These are phyloP conservation scores for Bombus turneri DNA, from an alignment of 1,140 invertebrate species.

Conservation along the genomic window DNA sequence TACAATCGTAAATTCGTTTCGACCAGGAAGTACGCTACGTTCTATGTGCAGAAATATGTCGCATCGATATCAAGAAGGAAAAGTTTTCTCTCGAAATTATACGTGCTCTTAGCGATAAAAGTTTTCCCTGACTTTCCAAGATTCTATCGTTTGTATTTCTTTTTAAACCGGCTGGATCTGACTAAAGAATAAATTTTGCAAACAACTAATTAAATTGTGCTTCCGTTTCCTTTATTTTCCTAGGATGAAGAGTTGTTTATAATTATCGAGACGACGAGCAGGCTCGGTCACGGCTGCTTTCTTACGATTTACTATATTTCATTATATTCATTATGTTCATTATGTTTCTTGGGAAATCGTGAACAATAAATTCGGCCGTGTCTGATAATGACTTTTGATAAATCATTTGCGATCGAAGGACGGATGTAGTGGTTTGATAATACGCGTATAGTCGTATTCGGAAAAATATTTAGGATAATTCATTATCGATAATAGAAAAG, in stretches of 20 bases:
- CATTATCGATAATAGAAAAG: constrained; percentile 9
- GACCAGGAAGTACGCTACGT: neutral
- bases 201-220: neutral
- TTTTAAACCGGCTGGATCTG: neutral
- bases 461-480: neutral
- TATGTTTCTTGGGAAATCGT: neutral
- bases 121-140: neutral
- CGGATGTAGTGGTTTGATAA: neutral
- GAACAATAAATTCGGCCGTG: too few species aligned
- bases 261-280: neutral
- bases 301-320: neutral
- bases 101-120: neutral
- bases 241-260: neutral
- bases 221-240: neutral
- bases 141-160: neutral
- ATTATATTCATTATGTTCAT: too few species aligned
- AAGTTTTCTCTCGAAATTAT: neutral
- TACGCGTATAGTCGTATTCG: neutral
- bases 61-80: neutral
- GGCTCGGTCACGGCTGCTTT: neutral
- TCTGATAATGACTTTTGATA: neutral
- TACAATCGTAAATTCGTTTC: neutral
- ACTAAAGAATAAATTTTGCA: neutral
- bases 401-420: neutral
- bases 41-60: neutral